A percentile compares a stretch with the other conserved stretches of the same genome.
Evolutionary conservation across 2,113 vertebrate species (phyloP).

Genomic region (Rhipidura dahli): DNA sequence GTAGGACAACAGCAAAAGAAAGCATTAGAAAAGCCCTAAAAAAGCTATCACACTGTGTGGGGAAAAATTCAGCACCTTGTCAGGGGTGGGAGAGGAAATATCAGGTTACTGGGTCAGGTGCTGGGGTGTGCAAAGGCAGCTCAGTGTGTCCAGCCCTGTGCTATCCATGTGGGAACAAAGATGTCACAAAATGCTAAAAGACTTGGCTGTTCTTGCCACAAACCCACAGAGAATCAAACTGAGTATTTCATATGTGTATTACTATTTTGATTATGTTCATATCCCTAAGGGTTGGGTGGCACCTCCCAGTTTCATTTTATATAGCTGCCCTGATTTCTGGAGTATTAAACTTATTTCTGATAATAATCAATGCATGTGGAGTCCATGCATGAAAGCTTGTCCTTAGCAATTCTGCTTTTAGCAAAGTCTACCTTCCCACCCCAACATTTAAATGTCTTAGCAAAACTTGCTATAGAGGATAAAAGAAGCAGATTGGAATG

Average conservation of each 20-base stretch:
- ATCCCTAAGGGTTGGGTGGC: neutral
- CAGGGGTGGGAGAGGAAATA: neutral
- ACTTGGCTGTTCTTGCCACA: neutral
- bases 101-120: neutral
- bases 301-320: neutral
- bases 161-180: neutral
- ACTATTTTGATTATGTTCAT: neutral
- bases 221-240: neutral
- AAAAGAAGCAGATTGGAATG: neutral
- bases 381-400: neutral
- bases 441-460: neutral
- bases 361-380: neutral
- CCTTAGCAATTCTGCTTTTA: neutral
- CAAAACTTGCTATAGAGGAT: neutral
- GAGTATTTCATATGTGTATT: rapidly evolving
- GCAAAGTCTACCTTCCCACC: neutral
- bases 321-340: neutral
- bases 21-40: neutral
- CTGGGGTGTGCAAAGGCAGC: neutral
- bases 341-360: neutral
- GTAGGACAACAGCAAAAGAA: neutral
- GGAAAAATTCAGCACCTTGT: neutral
- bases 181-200: rapidly evolving
- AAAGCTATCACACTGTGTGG: neutral
- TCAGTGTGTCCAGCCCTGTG: rapidly evolving